Evolutionary conservation across 2,797 vertebrate genomes (phyloP).

Genomic region (Vireo griseus): DNA sequence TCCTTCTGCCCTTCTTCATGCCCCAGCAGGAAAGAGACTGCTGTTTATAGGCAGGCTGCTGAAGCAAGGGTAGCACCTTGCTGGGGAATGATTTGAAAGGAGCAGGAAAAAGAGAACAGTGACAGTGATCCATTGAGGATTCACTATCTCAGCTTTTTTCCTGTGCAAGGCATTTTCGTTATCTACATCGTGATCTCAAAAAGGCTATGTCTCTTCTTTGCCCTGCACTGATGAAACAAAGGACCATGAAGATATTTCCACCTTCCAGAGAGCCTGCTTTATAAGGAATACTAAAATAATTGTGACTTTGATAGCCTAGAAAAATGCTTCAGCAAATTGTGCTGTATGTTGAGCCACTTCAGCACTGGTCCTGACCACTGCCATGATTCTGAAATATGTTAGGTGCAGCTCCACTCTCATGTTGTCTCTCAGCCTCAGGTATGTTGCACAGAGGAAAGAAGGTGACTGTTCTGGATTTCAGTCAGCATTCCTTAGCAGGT

Average conservation of each 20-base stretch:
- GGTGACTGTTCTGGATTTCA: background rate
- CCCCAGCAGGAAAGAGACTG: background rate
- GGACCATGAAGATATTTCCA: background rate
- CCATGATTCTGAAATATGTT: background rate
- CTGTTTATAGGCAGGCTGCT: background rate
- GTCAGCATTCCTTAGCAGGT: background rate
- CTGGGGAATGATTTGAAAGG: background rate
- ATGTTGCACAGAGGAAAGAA: background rate
- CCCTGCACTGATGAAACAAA: background rate
- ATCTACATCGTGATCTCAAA: fast-evolving
- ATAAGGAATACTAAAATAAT: background rate
- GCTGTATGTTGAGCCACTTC: background rate
- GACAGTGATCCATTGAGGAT: background rate
- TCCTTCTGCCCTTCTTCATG: background rate
- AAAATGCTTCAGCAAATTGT: background rate
- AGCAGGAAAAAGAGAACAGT: background rate
- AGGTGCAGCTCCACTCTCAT: background rate
- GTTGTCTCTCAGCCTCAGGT: background rate
- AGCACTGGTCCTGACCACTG: background rate
- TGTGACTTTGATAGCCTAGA: background rate
- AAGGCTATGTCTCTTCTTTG: background rate
- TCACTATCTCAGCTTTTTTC: background rate
- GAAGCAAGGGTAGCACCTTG: background rate
- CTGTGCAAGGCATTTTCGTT: background rate
- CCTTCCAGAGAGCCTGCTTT: background rate